Evolutionary conservation across 1,140 invertebrate genomes (phyloP), one percentile per base, ranked within the genome.

Genomic region (Drosophila sproati): DNA sequence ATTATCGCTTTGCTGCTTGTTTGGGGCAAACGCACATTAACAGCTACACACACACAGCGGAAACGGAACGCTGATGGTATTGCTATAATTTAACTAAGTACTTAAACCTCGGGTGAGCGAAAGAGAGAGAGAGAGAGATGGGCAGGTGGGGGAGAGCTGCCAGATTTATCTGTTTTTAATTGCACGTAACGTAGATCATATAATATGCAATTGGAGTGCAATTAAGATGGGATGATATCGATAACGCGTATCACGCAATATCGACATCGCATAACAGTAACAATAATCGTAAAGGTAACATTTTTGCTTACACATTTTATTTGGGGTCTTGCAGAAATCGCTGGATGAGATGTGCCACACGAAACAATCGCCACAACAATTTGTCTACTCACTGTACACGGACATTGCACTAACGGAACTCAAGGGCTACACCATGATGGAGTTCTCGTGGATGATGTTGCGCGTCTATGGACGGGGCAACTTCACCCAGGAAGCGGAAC

Each of bases 341-440:
- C 92, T 94, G 54, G 91, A 94, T 2, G 94, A 95, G 78, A 93
- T 96, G 47, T 97, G 97, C 91, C 94, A 94, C 47, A 93, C 95
- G 10, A 93, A 95, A 66, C 95, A 97, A 91, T 97, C 96, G 0
- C 94, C 96, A 0, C 96, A 97, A 68, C 96, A 97, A 92, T 93
- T 97, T 34, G 93, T 97, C 4, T 97, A 96, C 82, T 96, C 96
- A 91, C 94, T 97, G 43, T 97, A 97, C 93, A 95, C 95, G 71
- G 95, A 96, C 1, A 95, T 97, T 52, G 95, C 96, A 2, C 91
- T 97, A 5, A 95, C 96, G 0, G 96, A 97, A 93, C 94, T 97
- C 67, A 97, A 97, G 92, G 97, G 96, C 3, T 97, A 96, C 93
- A 94, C 95, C 10, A 97, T 98, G 96, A 95, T 97, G 93, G 96